Evolutionary conservation across 2,797 vertebrate species (phyloP), one percentile per base, ranked within the genome.

Genomic region (Semotilus atromaculatus): DNA sequence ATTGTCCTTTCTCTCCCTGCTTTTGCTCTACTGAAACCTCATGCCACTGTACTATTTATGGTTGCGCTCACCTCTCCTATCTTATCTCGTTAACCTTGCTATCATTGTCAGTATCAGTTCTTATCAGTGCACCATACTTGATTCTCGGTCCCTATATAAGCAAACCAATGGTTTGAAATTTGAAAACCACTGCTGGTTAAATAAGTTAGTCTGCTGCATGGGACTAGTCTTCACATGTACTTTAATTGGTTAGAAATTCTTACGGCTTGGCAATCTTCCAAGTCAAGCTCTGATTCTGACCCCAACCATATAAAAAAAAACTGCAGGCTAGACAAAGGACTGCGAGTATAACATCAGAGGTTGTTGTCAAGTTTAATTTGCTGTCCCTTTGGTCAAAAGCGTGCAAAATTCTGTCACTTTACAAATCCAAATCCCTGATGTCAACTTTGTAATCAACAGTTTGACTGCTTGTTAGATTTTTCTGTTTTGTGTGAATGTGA

Each of bases 401-500:
- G 86, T 91, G 89, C 93, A 93, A 94, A 92, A 93, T 92, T 93
- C 95, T 95, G 93, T 95, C 94, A 95, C 93, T 95, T 95, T 95
- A 93, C 92, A 92, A 94, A 93, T 91, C 91, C 92, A 92, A 94
- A 93, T 91, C 91, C 92, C 92, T 93, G 94, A 94, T 95, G 94
- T 95, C 93, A 94, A 93, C 93, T 95, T 95, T 95, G 92, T 94
- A 93, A 92, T 91, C 82, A 84, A 83, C 67, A 89, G 91, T 92
- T 93, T 92, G 92, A 79, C 90, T 92, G 91, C 88, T 93, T 91
- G 88, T 91, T 93, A 91, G 92, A 60, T 88, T 58, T 62, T 91
- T 91, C 62, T 89, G 55, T 73, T 90, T 89, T 86, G 86, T 92
- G 90, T 91, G 91, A 91, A 86, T 85, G 75, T 88, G 86, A 76